Evolutionary conservation across 2,797 vertebrate species (phyloP), one percentile per base, ranked within the genome.

Genomic region (Buphagus erythrorhynchus): DNA sequence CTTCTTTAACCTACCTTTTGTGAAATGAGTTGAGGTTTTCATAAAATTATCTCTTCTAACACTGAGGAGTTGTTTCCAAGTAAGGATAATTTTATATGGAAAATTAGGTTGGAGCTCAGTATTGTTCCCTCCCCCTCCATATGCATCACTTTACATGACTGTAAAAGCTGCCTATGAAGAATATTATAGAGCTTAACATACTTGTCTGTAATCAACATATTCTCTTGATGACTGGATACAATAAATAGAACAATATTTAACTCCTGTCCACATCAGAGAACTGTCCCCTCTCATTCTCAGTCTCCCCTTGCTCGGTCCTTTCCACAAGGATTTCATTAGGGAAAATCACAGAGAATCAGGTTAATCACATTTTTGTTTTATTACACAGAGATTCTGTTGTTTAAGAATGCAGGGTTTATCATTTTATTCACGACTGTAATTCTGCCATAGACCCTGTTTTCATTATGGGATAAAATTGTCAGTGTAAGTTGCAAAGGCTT

Each of bases 51-150:
- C 24, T 84, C 74, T 71, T 54, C 24, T 65, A 61, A 40, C 4
- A 4, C 35, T 76, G 45, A 74, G 40, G 35, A 25, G 19, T 68
- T 75, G 9, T 43, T 81, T 63, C n/a, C 25, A 78, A 79, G 54
- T 42, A 15, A 48, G 46, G 18, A 38, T 43, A 21, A 52, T 58
- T 91, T 71, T 46, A 20, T 29, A 16, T 38, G 16, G 35, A 67
- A 85, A 63, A 77, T 55, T 18, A 28, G 13, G 5, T 69, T 78
- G 80, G n/a, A 78, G 14, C 19, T 88, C 54, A 25, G 18, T 73
- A 36, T 57, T 11, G 3, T 35, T 68, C 24, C 7, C 3, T 18
- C 29, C 22, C 4, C 3, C 16, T 3, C 4, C 2, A 4, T 1
- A 2, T 54, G 11, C 20, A 31, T 71, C 13, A 13, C 11, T 90